phyloP scores from a whole-genome alignment of 2,113 vertebrate species.

The Oncorhynchus keta region DNA sequence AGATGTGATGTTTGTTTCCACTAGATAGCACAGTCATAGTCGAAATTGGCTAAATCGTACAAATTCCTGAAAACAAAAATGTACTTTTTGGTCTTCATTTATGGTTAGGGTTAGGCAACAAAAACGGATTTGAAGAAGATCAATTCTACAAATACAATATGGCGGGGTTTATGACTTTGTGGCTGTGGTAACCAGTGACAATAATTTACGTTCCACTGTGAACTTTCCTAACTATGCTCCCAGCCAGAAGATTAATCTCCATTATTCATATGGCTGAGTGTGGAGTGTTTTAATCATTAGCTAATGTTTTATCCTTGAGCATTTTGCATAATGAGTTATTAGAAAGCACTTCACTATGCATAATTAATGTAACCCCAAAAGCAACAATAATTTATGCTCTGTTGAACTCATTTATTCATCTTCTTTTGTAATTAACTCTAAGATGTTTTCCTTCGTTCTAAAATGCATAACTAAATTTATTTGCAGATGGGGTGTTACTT shows the following conservation, averaged over 20 bases:
- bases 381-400: neutral
- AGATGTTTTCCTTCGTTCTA: neutral
- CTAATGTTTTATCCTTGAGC: neutral
- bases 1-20: neutral
- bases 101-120: too few species aligned
- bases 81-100: too few species aligned
- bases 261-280: too few species aligned
- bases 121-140: neutral
- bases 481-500: neutral
- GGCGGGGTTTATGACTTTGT: too few species aligned
- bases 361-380: neutral
- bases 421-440: neutral
- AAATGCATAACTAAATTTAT: neutral
- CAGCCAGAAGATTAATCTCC: neutral
- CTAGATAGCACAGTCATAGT: too few species aligned
- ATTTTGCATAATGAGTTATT: neutral
- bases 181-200: too few species aligned
- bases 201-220: neutral
- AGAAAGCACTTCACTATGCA: neutral
- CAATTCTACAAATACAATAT: too few species aligned
- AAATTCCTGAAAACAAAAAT: too few species aligned
- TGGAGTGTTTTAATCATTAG: neutral
- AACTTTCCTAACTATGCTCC: neutral
- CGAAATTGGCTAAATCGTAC: too few species aligned
- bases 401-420: neutral